These are phyloP conservation scores for Chironomus striatipennis DNA, from an alignment of 1,140 invertebrate genomes.

Conservation along the genomic window DNA sequence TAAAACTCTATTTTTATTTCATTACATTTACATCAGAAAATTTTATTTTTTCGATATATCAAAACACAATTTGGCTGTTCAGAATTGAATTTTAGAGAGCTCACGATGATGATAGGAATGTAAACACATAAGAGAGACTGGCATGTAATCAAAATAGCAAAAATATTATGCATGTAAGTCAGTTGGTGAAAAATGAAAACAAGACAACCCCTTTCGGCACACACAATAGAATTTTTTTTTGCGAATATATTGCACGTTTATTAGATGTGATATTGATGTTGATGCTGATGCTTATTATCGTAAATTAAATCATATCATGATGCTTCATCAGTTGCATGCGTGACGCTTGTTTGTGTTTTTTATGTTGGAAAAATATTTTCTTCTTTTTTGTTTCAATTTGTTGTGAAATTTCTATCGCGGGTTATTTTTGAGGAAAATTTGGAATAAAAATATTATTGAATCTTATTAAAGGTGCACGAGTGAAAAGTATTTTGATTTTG, in stretches of 20 bases:
- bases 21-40: not conserved
- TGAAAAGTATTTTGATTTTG: no score
- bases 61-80: constrained; percentile 8
- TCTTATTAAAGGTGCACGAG: no score
- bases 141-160: constrained; percentile 18
- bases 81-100: not conserved
- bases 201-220: constrained; percentile 15
- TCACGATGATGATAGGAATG: not conserved
- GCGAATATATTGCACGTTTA: constrained; percentile 11
- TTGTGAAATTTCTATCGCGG: no score
- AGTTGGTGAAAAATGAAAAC: not conserved
- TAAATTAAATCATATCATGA: constrained; percentile 22
- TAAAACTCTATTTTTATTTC: constrained; percentile 23
- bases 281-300: constrained; percentile 10
- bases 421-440: no score
- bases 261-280: constrained; percentile 8
- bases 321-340: not conserved
- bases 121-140: not conserved
- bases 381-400: no score
- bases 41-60: not conserved
- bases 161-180: not conserved
- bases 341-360: no score
- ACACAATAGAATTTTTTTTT: not conserved
- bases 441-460: no score
- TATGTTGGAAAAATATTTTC: no score